Evolutionary conservation across 2,113 vertebrate genomes (phyloP), one percentile per base, ranked within the genome.

Genomic region (Platysteira castanea): DNA sequence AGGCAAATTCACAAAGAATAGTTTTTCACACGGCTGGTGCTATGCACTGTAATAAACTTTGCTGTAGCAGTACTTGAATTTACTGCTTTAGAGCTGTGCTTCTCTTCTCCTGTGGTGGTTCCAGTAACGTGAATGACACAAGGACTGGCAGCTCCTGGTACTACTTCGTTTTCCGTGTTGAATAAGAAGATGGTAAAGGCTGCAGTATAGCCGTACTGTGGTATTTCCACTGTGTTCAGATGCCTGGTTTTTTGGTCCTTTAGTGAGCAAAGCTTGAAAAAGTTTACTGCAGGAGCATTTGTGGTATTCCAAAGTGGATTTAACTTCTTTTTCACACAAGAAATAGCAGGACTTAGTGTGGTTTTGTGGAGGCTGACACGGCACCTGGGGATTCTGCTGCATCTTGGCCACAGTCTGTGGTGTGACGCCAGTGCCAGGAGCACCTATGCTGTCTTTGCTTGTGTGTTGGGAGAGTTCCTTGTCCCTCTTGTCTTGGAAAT

Each of bases 171-270:
- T 71, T 27, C 33, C 44, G 0, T 2, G 18, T 16, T 23, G n/a
- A 81, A 4, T 15, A 15, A 31, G 13, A 16, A 63, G 33, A 28
- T 1, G 4, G 2, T 27, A 13, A 81, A 87, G 27, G 21, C n/a
- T 8, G 1, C 20, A 27, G 31, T 2, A 3, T 46, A 52, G 33
- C 42, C 8, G 0, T 22, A 1, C 26, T 22, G 24, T 24, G 37
- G 4, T 31, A 4, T 53, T 81, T 47, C 4, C 30, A 28, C 27
- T 56, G 9, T n/a, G 4, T 50, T 64, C 33, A 63, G 8, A 2
- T 42, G 4, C 10, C 1, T 0, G 49, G 0, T 0, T 3, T 2
- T 33, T 37, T 41, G 6, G 4, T 57, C 19, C 13, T 71, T 28
- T 9, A 52, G 27, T 0, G 1, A 35, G 21, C 26, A 23, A 44